A percentile compares a stretch with the other conserved stretches of the same genome.
phyloP scores from a whole-genome alignment of 2,113 vertebrate species.

The Poecile atricapillus region DNA sequence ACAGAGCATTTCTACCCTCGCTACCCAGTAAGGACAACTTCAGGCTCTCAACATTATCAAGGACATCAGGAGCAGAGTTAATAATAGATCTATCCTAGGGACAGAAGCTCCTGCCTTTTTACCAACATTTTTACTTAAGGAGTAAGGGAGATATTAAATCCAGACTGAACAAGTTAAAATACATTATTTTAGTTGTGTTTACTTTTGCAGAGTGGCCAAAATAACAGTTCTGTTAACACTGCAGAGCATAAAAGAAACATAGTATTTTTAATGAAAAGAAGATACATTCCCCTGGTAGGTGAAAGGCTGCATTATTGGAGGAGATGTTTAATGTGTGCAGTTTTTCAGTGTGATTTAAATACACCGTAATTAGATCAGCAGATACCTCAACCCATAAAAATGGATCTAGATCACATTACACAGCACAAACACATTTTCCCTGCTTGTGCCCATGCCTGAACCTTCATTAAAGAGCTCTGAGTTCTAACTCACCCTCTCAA shows the following conservation, averaged over 20 bases:
- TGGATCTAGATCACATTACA: background rate
- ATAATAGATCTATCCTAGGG: background rate
- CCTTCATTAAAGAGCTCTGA: background rate
- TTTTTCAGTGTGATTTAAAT: background rate
- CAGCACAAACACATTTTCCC: background rate
- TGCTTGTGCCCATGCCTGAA: background rate
- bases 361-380: background rate
- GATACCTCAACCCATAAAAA: background rate
- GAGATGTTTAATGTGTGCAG: background rate
- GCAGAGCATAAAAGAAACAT: background rate
- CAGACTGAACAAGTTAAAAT: background rate
- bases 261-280: background rate
- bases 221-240: background rate
- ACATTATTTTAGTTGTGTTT: background rate
- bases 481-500: background rate
- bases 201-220: background rate
- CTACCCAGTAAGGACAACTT: background rate
- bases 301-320: background rate
- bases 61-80: constrained; percentile 3
- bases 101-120: background rate
- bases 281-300: background rate
- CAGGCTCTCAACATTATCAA: background rate
- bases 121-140: background rate
- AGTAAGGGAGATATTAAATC: background rate
- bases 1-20: background rate